Evolutionary conservation across 2,797 vertebrate species (phyloP), one percentile per base, ranked within the genome.

Genomic region (Phataginus tricuspis): DNA sequence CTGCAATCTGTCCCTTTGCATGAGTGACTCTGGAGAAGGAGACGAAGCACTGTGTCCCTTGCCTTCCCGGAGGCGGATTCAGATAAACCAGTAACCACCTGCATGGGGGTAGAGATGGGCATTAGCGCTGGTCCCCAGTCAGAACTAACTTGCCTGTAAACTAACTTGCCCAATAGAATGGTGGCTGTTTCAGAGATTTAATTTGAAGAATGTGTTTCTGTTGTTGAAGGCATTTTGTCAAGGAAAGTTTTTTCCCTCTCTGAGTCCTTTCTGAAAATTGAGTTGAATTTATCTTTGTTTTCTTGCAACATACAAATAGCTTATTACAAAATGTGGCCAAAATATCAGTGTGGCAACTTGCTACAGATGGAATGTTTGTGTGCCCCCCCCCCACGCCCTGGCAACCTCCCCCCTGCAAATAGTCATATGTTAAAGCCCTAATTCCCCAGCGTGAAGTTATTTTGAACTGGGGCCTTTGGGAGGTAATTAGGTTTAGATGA

Each of bases 201-300:
- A 42, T 78, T 12, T 39, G 37, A 89, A 91, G n/a, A 27, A 21
- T 89, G 8, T 87, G 23, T 90, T 95, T 96, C 37, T 86, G 29
- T 64, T 45, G 23, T 87, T 61, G 42, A 49, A 93, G 45, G 2
- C 14, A 55, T 89, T 71, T 63, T 55, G 0, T 71, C 12, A 82
- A 69, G 59, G 53, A 86, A 92, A 29, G 18, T 61, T 59, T 64
- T 69, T 95, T 90, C 37, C 55, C 11, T 51, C n/a, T 86, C 23
- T 45, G 39, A 74, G 19, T 34, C 66, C 77, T 39, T 91, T 88
- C 45, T 71, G 23, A 84, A 77, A 91, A 79, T 34, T 49, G 37
- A 71, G 34, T 84, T 92, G 23, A 71, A 51, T 69, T 78, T 87
- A 18, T 78, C 42, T 51, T 59, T 80, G 34, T 93, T 86, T 34